Conservation (phyloP, 2,797 vertebrate genomes). For the Pampus argenteus region DNA sequence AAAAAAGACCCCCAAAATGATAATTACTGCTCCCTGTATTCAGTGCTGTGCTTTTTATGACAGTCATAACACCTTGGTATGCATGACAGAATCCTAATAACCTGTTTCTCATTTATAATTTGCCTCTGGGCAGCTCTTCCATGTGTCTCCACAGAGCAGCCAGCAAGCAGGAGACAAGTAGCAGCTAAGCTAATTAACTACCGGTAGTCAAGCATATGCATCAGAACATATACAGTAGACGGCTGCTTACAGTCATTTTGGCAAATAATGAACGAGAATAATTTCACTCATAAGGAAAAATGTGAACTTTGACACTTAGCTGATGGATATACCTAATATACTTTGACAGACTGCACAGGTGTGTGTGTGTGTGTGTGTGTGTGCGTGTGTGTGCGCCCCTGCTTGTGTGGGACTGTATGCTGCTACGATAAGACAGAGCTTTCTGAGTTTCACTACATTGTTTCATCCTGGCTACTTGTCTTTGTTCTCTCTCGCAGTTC, state of each 20-base stretch:
- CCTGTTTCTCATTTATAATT: constrained; percentile 83
- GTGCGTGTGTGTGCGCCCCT: constrained; percentile 25
- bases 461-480: constrained; percentile 62
- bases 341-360: constrained; percentile 28
- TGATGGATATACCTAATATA: constrained; percentile 28
- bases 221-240: constrained; percentile 48
- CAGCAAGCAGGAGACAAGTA: constrained; percentile 76
- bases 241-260: constrained; percentile 46
- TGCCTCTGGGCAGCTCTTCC: constrained; percentile 81
- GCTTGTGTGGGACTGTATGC: constrained; percentile 18
- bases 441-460: constrained; percentile 50
- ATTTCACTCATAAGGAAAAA: constrained; percentile 47
- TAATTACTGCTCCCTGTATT: constrained; percentile 70
- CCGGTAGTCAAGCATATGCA: constrained; percentile 73
- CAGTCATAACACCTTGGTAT: constrained; percentile 80
- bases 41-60: constrained; percentile 74
- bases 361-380: constrained; percentile 23
- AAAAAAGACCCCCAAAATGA: constrained; percentile 55
- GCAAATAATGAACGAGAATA: constrained; percentile 56
- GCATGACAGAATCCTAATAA: constrained; percentile 86
- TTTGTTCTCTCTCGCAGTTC: constrained; percentile 76
- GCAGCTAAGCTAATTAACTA: constrained; percentile 82
- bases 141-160: constrained; percentile 76
- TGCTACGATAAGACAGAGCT: constrained; percentile 34
- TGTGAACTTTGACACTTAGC: constrained; percentile 37